Evolutionary conservation across 2,888 invertebrate species (phyloP), one percentile per base, ranked within the genome.

Genomic region (Ramazzottius varieornatus): DNA sequence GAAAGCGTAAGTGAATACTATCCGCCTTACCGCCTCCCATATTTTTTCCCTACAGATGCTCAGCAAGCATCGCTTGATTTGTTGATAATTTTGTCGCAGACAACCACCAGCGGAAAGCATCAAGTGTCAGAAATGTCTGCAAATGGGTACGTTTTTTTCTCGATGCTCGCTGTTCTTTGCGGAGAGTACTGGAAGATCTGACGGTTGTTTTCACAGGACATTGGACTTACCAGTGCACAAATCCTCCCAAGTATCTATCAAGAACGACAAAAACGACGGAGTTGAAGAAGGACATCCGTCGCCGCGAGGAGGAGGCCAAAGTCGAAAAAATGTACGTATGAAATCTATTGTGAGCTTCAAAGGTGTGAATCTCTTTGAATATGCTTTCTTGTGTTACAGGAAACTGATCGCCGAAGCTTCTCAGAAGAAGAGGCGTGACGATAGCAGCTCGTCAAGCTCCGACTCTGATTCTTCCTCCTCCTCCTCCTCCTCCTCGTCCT

Each of bases 221-320:
- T 75, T 93, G 90, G 89, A 90, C 89, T 67, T 93, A 88, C 72
- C 87, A 91, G 75, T 93, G 92, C 74, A 88, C 83, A 70, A 86
- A 86, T 20, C 90, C 91, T 76, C 81, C 91, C 68, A 92, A 92
- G 78, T 86, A 85, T 75, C 78, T 89, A 1, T 84, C 88, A 70
- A 82, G 91, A 66, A 83, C 84, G 2, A 89, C 91, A 0, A 82
- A 91, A 66, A 87, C 90, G 0, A 83, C 85, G 70, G 82, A 85
- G 67, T 76, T 92, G 68, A 85, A 84, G 72, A 89, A 83, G 73
- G 75, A 80, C 65, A 67, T 84, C 68, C 82, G 83, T 70, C 72
- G 77, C 34, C 77, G 77, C 33, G 78, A 81, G 69, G 77, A 77
- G 66, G 69, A 73, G 64, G 67, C 71, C 64, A 72, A 73, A 67